phyloP scores from a whole-genome alignment of 1,140 invertebrate genomes.

The Trachymyrmex cornetzi region DNA sequence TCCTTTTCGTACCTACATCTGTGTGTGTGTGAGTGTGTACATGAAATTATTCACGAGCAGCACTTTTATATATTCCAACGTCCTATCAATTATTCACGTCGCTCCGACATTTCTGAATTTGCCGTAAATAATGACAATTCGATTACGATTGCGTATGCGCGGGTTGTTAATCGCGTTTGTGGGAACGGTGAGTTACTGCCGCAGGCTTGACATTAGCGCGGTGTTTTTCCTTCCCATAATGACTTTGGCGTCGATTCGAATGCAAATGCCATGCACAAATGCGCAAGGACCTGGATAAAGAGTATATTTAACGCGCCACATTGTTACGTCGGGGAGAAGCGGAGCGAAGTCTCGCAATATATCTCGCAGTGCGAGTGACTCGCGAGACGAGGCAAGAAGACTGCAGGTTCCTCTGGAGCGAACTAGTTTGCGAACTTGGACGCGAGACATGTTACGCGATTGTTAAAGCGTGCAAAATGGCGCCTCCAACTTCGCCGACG shows the following conservation, averaged over 20 bases:
- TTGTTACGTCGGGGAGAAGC: not conserved
- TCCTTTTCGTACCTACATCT: too few relatives aligned
- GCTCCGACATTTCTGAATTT: not conserved
- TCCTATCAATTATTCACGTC: not conserved
- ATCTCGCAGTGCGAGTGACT: conserved; percentile 17
- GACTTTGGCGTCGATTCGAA: not conserved
- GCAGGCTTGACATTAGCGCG: not conserved
- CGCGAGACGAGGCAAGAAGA: conserved; percentile 43
- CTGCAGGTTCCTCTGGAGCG: not conserved
- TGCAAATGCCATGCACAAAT: not conserved
- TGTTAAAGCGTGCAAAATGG: conserved; percentile 66
- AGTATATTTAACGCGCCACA: conserved; percentile 22
- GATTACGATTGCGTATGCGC: conserved; percentile 14
- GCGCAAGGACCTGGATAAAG: conserved; percentile 1
- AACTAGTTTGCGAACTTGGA: conserved; percentile 64
- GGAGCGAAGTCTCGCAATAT: not conserved
- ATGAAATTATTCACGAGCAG: not conserved
- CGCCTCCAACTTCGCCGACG: conserved; percentile 42
- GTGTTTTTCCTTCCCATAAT: conserved; percentile 5
- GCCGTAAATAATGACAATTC: not conserved
- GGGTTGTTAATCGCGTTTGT: conserved; percentile 2
- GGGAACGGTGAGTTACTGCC: not conserved
- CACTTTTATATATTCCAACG: not conserved
- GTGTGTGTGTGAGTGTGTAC: not conserved
- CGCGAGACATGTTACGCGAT: conserved; percentile 61